Conservation (phyloP, 2,797 vertebrate species). For the Microctenopoma stevenorrisi region DNA sequence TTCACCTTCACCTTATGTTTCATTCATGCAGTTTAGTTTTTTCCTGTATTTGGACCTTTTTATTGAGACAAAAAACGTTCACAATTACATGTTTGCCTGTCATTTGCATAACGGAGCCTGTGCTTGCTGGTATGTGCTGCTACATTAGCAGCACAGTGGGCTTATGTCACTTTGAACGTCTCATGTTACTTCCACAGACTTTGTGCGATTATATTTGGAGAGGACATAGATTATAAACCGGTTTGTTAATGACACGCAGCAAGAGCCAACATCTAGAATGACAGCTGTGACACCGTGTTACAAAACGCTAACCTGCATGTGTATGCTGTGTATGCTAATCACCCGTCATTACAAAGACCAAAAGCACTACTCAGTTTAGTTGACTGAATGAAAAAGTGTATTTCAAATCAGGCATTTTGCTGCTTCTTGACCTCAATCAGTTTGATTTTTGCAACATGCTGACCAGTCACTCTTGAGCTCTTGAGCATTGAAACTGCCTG, state of each 20-base stretch:
- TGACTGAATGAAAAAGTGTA: not conserved
- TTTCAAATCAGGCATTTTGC: not conserved
- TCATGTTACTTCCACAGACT: not conserved
- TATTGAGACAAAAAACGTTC: too few species aligned
- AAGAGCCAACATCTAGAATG: conserved; percentile 42
- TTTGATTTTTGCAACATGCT: conserved; percentile 42
- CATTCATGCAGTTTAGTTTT: conserved; percentile 50
- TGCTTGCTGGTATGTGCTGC: conserved; percentile 6
- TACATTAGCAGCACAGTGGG: not conserved
- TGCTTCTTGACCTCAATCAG: conserved; percentile 7
- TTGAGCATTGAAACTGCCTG: conserved; percentile 39
- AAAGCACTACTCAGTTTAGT: not conserved
- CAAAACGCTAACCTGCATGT: conserved; percentile 29
- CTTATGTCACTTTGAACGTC: conserved; percentile 3
- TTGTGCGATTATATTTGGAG: not conserved
- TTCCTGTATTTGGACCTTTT: conserved; percentile 54
- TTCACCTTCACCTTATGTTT: not conserved
- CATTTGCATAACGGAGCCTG: conserved; percentile 45
- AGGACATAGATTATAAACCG: conserved; percentile 40
- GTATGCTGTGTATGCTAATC: too few species aligned
- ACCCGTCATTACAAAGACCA: conserved; percentile 8
- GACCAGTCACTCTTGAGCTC: conserved; percentile 51
- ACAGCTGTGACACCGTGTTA: conserved; percentile 52
- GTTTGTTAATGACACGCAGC: conserved; percentile 37
- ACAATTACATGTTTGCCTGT: conserved; percentile 50